Percentiles rank a stretch among this genome's conserved stretches.
Conservation (phyloP, 2,888 invertebrate genomes). For the Brachypalpus laphriformis region DNA sequence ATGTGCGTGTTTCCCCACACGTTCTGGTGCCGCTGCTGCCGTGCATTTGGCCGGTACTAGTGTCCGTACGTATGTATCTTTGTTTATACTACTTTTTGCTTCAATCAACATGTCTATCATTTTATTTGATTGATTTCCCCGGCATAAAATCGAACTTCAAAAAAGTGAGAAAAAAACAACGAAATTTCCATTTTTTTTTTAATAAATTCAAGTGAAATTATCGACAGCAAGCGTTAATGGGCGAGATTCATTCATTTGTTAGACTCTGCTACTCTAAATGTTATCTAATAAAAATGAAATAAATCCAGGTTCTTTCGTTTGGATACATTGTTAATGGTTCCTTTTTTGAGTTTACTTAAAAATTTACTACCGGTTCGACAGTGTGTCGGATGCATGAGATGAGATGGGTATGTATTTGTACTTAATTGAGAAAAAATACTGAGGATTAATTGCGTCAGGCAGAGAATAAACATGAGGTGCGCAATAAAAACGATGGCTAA, state of each 20-base stretch:
- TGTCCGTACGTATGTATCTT: conserved; percentile 50
- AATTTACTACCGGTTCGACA: conserved; percentile 60
- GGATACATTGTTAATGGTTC: conserved; percentile 65
- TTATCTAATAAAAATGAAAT: conserved; percentile 72
- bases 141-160: conserved; percentile 74
- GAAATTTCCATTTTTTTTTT: conserved; percentile 50
- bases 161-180: conserved; percentile 50
- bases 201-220: conserved; percentile 70
- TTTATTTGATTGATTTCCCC: conserved; percentile 77
- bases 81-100: conserved; percentile 76
- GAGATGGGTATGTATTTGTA: conserved; percentile 50
- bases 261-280: conserved; percentile 59
- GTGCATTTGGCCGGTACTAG: conserved; percentile 29
- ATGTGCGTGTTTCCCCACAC: conserved; percentile 75
- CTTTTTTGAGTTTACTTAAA: conserved; percentile 68
- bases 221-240: conserved; percentile 67
- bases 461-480: conserved; percentile 65
- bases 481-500: conserved; percentile 71
- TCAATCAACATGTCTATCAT: conserved; percentile 78
- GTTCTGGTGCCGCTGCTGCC: conserved; percentile 32
- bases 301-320: conserved; percentile 57
- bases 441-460: conserved; percentile 72
- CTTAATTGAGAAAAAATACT: conserved; percentile 68
- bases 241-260: conserved; percentile 67
- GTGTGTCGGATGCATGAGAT: conserved; percentile 31